phyloP scores from a whole-genome alignment of 1,140 invertebrate species.

The Zophobas atratus region DNA sequence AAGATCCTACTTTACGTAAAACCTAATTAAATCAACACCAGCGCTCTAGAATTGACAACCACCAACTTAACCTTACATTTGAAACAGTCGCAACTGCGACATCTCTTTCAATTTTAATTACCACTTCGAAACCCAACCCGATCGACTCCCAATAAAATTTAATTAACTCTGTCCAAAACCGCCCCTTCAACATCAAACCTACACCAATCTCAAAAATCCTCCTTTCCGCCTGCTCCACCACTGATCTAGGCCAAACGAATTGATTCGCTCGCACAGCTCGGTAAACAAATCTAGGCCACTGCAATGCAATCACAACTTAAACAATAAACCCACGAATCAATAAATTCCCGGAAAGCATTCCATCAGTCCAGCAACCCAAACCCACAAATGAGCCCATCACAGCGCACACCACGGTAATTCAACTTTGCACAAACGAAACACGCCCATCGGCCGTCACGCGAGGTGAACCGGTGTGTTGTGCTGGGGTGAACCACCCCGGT shows the following conservation, averaged over 20 bases:
- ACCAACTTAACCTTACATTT: no score
- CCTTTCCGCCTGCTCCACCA: neutral
- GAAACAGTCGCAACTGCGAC: no score
- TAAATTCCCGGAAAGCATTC: constrained; percentile 23
- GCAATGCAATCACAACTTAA: constrained; percentile 26
- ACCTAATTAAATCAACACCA: no score
- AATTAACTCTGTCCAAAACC: no score
- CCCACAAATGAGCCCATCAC: constrained; percentile 3
- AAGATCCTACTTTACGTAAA: no score
- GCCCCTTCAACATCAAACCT: no score
- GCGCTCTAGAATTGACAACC: no score
- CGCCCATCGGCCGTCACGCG: constrained; percentile 31
- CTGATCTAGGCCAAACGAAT: constrained; percentile 34
- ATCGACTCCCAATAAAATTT: no score
- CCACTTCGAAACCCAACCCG: no score
- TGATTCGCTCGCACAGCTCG: constrained; percentile 16
- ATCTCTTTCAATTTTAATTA: no score
- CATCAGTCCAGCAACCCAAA: constrained; percentile 1
- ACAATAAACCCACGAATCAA: constrained; percentile 19
- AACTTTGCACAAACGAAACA: constrained; percentile 25
- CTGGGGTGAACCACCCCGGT: constrained; percentile 15
- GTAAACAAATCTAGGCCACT: constrained; percentile 22
- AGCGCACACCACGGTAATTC: constrained; percentile 10
- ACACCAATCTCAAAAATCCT: no score
- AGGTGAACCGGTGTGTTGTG: neutral